These are phyloP conservation scores for Orthonevra nobilis DNA, from an alignment of 2,888 invertebrate genomes.

Conservation along the genomic window DNA sequence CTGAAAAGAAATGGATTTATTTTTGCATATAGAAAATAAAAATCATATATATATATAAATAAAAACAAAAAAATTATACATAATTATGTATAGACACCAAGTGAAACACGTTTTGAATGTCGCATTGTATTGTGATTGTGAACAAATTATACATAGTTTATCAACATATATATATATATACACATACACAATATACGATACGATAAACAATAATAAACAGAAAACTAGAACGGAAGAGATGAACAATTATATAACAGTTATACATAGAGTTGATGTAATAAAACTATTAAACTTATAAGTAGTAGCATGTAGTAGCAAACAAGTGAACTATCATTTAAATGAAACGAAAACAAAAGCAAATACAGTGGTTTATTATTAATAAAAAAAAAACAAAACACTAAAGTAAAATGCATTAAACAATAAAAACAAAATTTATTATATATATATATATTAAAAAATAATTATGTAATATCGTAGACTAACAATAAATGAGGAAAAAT, in stretches of 20 bases:
- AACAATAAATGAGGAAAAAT: conserved; percentile 57
- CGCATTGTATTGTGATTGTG: conserved; percentile 53
- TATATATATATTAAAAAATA: conserved; percentile 41
- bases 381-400: conserved; percentile 13
- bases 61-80: conserved; percentile 43
- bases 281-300: conserved; percentile 66
- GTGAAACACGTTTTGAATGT: conserved; percentile 40
- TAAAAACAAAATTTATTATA: conserved; percentile 55
- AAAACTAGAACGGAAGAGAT: conserved; percentile 54
- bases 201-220: conserved; percentile 60
- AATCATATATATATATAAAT: neutral
- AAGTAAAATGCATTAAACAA: conserved; percentile 63
- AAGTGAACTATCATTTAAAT: conserved; percentile 57
- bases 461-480: conserved; percentile 63
- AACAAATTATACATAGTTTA: conserved; percentile 65
- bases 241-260: conserved; percentile 64
- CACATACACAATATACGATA: no score
- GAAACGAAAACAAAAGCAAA: conserved; percentile 54
- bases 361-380: conserved; percentile 55
- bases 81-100: conserved; percentile 52
- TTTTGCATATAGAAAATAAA: conserved; percentile 54
- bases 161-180: conserved; percentile 45
- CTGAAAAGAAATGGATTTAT: conserved; percentile 67
- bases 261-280: conserved; percentile 67
- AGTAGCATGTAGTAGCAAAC: conserved; percentile 60